Conservation (phyloP, 2,113 vertebrate genomes). For the Petaurus breviceps region DNA sequence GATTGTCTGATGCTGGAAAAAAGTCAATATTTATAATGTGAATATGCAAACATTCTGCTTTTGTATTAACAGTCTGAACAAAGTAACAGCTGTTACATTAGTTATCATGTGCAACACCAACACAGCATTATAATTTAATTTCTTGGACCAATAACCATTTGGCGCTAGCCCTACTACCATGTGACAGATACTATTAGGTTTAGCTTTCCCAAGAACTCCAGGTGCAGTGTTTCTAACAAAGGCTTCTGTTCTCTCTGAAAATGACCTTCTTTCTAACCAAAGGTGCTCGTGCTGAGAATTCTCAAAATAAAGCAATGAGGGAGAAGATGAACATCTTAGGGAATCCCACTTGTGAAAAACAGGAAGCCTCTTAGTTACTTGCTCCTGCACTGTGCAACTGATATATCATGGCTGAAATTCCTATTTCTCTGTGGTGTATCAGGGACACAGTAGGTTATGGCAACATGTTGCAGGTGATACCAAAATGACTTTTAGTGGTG, state of each 20-base stretch:
- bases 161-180: slow-evolving; percentile 32
- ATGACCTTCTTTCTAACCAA: slow-evolving; percentile 56
- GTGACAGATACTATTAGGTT: slow-evolving; percentile 68
- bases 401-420: background rate
- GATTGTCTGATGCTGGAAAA: slow-evolving; percentile 61
- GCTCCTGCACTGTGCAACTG: background rate
- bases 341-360: slow-evolving; percentile 29
- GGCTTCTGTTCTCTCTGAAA: slow-evolving; percentile 57
- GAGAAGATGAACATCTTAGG: slow-evolving; percentile 22
- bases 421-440: background rate
- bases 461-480: background rate
- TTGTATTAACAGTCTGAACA: slow-evolving; percentile 65
- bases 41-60: slow-evolving; percentile 66
- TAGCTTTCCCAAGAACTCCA: slow-evolving; percentile 58
- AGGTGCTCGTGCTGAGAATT: slow-evolving; percentile 48
- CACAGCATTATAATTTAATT: slow-evolving; percentile 72
- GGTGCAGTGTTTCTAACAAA: slow-evolving; percentile 71
- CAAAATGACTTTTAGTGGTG: background rate
- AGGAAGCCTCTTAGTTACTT: background rate
- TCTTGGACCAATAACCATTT: slow-evolving; percentile 70
- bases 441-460: background rate
- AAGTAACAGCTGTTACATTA: slow-evolving; percentile 74
- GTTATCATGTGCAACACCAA: slow-evolving; percentile 68
- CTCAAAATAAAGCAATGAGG: background rate
- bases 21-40: slow-evolving; percentile 74